Evolutionary conservation across 2,113 vertebrate species (phyloP), one percentile per base, ranked within the genome.

Genomic region (Labeo catla): DNA sequence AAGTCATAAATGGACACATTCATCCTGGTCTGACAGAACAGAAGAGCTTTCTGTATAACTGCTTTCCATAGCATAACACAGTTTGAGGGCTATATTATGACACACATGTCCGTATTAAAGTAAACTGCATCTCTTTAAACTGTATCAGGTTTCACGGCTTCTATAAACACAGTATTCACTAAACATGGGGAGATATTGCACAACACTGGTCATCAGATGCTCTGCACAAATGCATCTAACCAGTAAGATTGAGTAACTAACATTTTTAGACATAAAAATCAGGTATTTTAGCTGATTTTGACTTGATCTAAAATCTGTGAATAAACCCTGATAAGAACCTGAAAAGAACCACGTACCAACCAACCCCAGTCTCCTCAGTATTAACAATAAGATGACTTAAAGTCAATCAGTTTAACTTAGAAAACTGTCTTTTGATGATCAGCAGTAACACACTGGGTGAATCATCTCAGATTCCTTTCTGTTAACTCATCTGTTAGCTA

Each of bases 1-100:
- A 86, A 80, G 10, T 16, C 63, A 36, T 52, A 70, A 82, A 52
- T 70, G 47, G 47, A 82, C 50, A 79, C 76, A 86, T 86, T 86
- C 65, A 59, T 86, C 9, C 63, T 34, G 50, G 52, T 70, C 49
- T 59, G 50, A 61, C 76, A 49, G 84, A 77, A 85, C 49, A 86
- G 50, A 80, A 21, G 39, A 85, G 74, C 23, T 82, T 63, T 82
- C 47, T 54, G 50, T 81, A 59, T 39, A 80, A 49, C 77, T 61
- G 36, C 19, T 85, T 85, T 85, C 72, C 72, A 84, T 61, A 76
- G 43, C 72, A 65, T 63, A 28, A 63, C 43, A 36, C 23, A 39
- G 19, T 82, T 45, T 82, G 61, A 84, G 43, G 72, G 50, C 61
- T 66, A 9, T 28, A 49, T 78, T 50, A 79, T 70, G 84, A 86